Conservation (phyloP, 2,888 invertebrate genomes). For the Phortica magna region DNA sequence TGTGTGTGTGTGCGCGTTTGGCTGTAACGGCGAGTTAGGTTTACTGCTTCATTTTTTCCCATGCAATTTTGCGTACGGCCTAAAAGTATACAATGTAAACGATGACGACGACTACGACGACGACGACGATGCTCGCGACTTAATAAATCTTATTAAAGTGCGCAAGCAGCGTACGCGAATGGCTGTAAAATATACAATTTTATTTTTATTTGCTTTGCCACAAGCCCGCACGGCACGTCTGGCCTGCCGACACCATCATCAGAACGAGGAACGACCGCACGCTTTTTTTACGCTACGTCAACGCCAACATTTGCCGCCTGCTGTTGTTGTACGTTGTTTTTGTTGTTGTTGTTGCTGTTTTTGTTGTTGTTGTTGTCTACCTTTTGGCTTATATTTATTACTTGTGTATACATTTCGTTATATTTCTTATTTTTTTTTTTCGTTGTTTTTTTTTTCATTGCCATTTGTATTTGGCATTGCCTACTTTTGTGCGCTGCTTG, state of each 20-base stretch:
- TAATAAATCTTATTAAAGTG: conserved; percentile 70
- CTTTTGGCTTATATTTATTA: conserved; percentile 35
- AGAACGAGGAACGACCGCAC: background rate
- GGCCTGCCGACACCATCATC: background rate
- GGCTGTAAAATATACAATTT: conserved; percentile 60
- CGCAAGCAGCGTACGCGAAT: conserved; percentile 42
- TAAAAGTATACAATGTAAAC: conserved; percentile 37
- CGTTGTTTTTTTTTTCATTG: conserved; percentile 7
- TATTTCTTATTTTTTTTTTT: background rate
- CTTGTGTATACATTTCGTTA: conserved; percentile 21
- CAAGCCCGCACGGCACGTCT: background rate
- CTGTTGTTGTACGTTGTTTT: background rate
- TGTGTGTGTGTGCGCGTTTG: background rate
- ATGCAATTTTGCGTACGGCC: conserved; percentile 25
- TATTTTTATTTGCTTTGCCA: conserved; percentile 31
- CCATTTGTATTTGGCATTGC: conserved; percentile 9
- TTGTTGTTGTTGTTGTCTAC: conserved; percentile 17
- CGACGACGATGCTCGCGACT: conserved; percentile 49
- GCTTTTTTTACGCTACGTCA: conserved; percentile 14
- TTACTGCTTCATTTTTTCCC: conserved; percentile 1
- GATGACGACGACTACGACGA: conserved; percentile 2
- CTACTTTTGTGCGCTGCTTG: conserved; percentile 21
- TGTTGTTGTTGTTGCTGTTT: background rate
- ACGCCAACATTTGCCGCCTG: background rate
- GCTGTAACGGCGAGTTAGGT: background rate